phyloP scores from a whole-genome alignment of 1,140 invertebrate genomes.

The Antheraea mylitta region DNA sequence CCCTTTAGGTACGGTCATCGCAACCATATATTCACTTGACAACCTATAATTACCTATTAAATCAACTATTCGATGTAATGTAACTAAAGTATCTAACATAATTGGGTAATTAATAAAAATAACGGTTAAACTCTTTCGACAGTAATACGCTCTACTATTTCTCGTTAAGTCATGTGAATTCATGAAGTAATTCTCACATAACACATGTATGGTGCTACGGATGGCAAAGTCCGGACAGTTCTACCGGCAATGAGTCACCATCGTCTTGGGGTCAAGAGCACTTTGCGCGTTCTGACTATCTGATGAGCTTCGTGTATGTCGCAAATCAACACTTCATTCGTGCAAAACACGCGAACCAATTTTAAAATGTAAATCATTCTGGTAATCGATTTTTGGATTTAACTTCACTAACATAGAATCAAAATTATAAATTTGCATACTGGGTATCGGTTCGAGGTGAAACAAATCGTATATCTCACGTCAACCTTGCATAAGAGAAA shows the following conservation, averaged over 20 bases:
- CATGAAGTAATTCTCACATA: constrained; percentile 18
- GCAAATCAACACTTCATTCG: constrained; percentile 32
- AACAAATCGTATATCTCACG: not conserved
- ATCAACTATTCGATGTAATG: not conserved
- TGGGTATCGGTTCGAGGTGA: not conserved
- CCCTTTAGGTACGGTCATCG: constrained; percentile 36
- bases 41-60: constrained; percentile 21
- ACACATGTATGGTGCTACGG: not conserved
- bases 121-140: not conserved
- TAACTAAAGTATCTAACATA: not conserved
- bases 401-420: not conserved
- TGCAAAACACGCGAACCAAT: constrained; percentile 5
- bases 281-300: constrained; percentile 44
- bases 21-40: constrained; percentile 21
- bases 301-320: constrained; percentile 58
- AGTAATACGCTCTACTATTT: no score
- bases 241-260: constrained; percentile 42
- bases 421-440: not conserved
- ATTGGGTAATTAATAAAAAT: not conserved
- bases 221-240: constrained; percentile 9
- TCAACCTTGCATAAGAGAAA: constrained; percentile 1
- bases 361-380: constrained; percentile 1
- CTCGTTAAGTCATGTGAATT: not conserved
- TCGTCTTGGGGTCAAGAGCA: constrained; percentile 58
- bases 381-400: not conserved